Conservation (phyloP, 2,797 vertebrate species). For the Oreortyx pictus region DNA sequence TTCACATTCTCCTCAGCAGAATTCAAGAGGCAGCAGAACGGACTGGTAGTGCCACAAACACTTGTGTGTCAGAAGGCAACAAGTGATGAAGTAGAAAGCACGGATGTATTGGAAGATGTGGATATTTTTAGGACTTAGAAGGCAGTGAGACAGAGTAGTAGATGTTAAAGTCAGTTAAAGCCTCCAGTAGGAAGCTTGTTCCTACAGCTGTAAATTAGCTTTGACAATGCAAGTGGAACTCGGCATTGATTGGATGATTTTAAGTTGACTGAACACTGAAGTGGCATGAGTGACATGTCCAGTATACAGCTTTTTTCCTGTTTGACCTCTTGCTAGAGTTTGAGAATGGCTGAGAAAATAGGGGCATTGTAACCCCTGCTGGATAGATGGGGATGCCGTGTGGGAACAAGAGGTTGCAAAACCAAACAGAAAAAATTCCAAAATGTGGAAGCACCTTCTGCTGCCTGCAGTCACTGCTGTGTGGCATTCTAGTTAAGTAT, state of each 20-base stretch:
- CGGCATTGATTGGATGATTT: not conserved
- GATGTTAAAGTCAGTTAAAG: not conserved
- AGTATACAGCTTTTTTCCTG: not conserved
- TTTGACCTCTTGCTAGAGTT: not conserved
- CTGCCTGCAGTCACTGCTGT: not conserved
- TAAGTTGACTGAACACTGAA: not conserved
- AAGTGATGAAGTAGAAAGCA: not conserved
- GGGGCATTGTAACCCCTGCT: not conserved
- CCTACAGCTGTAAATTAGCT: not conserved
- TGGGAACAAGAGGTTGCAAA: not conserved
- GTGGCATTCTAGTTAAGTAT: not conserved
- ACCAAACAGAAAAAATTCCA: not conserved
- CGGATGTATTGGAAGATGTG: not conserved
- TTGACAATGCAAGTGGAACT: not conserved
- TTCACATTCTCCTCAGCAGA: not conserved
- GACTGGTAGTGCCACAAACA: not conserved
- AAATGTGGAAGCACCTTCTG: not conserved
- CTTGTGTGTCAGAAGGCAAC: not conserved
- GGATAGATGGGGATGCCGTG: not conserved
- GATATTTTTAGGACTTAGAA: not conserved
- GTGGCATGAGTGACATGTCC: not conserved
- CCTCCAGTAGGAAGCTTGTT: not conserved
- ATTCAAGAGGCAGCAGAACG: conserved; percentile 24
- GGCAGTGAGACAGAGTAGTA: not conserved
- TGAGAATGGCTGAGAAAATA: not conserved